These are phyloP conservation scores for Gallinago stenura DNA, from an alignment of 2,797 vertebrate species.

Conservation along the genomic window DNA sequence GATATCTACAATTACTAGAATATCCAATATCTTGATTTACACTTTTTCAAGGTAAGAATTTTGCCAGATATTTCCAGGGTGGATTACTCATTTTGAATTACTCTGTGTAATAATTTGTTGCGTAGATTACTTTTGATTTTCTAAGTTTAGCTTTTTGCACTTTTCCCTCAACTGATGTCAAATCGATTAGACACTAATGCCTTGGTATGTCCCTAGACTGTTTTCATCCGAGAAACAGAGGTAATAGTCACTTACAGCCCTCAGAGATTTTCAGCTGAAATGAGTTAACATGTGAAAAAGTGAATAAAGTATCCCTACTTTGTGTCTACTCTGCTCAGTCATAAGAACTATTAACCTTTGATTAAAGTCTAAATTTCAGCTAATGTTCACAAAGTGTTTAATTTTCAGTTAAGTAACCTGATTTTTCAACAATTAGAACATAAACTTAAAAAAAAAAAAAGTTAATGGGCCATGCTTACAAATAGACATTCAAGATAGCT, in stretches of 20 bases:
- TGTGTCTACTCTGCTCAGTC: background rate
- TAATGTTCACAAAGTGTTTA: background rate
- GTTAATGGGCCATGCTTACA: background rate
- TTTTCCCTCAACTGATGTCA: slow-evolving; percentile 14
- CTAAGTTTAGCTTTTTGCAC: background rate
- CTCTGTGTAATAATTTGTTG: background rate
- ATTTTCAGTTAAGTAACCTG: background rate
- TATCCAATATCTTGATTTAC: background rate
- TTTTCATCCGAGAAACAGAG: background rate
- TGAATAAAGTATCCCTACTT: background rate
- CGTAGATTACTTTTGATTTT: background rate
- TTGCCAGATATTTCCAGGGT: background rate
- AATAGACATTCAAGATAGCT: background rate
- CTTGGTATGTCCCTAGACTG: background rate
- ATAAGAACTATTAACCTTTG: slow-evolving; percentile 10
- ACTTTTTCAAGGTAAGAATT: background rate
- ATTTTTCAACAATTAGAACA: background rate
- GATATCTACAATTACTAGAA: background rate
- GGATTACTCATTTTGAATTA: background rate
- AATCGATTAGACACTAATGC: slow-evolving; percentile 20
- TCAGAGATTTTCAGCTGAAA: slow-evolving; percentile 36
- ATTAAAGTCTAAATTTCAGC: background rate
- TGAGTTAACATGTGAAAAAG: background rate
- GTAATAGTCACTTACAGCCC: background rate
- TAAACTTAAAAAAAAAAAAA: background rate